Evolutionary conservation across 2,113 vertebrate genomes (phyloP).

Genomic region (Prionailurus viverrinus): DNA sequence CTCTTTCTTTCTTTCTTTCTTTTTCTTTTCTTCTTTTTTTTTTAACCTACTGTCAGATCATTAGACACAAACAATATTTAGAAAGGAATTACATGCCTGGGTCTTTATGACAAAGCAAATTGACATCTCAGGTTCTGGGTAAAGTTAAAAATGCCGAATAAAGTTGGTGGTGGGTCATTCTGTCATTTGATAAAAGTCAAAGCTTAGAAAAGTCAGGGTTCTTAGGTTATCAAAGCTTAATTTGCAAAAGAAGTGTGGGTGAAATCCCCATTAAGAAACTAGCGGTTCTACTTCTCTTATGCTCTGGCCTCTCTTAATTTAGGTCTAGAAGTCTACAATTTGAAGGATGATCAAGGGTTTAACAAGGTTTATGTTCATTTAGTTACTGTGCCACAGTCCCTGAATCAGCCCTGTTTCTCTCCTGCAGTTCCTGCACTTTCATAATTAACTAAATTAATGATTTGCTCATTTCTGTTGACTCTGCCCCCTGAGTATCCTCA

Average conservation of each 20-base stretch:
- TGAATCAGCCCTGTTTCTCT: neutral
- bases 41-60: constrained; percentile 1
- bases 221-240: neutral
- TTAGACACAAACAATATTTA: constrained; percentile 45
- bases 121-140: neutral
- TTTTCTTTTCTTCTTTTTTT: neutral
- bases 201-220: neutral
- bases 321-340: neutral
- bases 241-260: neutral
- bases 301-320: neutral
- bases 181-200: neutral
- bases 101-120: neutral
- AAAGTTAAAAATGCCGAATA: neutral
- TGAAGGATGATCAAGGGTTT: neutral
- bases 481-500: neutral
- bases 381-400: neutral
- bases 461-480: neutral
- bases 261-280: neutral
- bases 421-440: neutral
- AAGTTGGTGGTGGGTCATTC: neutral
- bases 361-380: neutral
- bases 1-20: no score
- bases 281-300: neutral
- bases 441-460: neutral
- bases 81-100: constrained; percentile 25